A percentile compares a stretch with the other conserved stretches of the same genome.
These are phyloP conservation scores for Stichopus chloronotus DNA, from an alignment of 35 echinoderm and acorn worm genomes.

Conservation along the genomic window DNA sequence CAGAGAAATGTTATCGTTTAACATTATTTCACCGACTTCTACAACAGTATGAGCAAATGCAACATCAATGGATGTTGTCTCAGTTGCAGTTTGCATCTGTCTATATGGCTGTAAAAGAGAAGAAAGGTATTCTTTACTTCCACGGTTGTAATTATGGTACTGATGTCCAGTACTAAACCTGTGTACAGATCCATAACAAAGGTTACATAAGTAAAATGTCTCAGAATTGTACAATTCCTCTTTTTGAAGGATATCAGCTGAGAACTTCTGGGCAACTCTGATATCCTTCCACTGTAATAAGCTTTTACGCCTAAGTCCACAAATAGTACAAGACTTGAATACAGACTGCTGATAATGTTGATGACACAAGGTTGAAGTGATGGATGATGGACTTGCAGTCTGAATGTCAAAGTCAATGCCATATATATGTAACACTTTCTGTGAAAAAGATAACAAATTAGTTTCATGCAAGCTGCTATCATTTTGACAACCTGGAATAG, in stretches of 20 bases:
- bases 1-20: neutral
- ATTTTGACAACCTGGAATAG: slow-evolving; percentile 17
- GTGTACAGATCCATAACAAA: neutral
- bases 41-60: slow-evolving; percentile 12
- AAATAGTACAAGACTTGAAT: too few relatives aligned
- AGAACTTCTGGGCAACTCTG: too few relatives aligned
- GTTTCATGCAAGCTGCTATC: too few relatives aligned
- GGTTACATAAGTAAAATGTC: neutral
- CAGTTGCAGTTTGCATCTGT: neutral
- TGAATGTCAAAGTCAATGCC: neutral
- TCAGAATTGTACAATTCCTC: neutral
- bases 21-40: neutral
- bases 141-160: neutral
- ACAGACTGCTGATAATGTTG: slow-evolving; percentile 8
- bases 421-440: slow-evolving; percentile 19
- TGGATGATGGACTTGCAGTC: slow-evolving; percentile 11
- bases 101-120: slow-evolving; percentile 28
- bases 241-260: too few relatives aligned
- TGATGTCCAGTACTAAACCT: neutral
- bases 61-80: neutral
- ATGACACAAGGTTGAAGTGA: slow-evolving; percentile 44
- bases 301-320: too few relatives aligned
- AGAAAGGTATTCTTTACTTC: slow-evolving; percentile 2
- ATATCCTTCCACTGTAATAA: too few relatives aligned
- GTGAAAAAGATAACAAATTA: slow-evolving; percentile 9